Evolutionary conservation across 1,140 invertebrate genomes (phyloP).

Genomic region (Cheumatopsyche charites): DNA sequence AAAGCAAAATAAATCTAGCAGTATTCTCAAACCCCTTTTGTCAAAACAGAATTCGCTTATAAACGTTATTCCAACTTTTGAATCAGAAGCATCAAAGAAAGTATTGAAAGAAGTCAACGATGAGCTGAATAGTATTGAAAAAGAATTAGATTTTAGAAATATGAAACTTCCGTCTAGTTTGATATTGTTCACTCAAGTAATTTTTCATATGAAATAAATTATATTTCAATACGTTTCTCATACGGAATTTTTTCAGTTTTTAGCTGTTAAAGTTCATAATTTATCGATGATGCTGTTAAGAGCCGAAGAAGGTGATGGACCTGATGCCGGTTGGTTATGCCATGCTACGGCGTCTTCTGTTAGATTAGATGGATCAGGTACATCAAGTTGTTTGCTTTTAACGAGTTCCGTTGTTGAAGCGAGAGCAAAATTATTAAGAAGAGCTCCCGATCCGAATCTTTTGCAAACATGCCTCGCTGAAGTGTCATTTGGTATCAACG

Average conservation of each 20-base stretch:
- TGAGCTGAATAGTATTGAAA: conserved; percentile 49
- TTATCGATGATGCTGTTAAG: conserved; percentile 76
- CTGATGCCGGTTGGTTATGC: conserved; percentile 74
- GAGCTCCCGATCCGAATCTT: conserved; percentile 44
- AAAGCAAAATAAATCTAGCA: conserved; percentile 54
- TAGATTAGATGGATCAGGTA: conserved; percentile 73
- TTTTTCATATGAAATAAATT: conserved; percentile 23
- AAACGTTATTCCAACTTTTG: conserved; percentile 35
- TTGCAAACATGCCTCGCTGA: conserved; percentile 68
- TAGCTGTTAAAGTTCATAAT: conserved; percentile 85
- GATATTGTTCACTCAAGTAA: conserved; percentile 80
- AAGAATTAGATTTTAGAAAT: conserved; percentile 71
- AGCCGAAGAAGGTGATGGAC: conserved; percentile 56
- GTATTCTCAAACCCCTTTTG: conserved; percentile 55
- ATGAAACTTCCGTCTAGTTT: conserved; percentile 78
- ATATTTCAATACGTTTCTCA: background rate
- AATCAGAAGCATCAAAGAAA: conserved; percentile 23
- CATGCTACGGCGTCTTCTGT: conserved; percentile 78
- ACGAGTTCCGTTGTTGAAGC: conserved; percentile 68
- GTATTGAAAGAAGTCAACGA: conserved; percentile 12
- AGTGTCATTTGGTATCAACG: conserved; percentile 72
- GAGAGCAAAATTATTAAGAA: conserved; percentile 52
- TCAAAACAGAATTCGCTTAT: conserved; percentile 57
- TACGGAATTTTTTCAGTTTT: conserved; percentile 65
- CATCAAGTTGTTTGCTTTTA: conserved; percentile 70